Conservation (phyloP, 2,113 vertebrate genomes). For the Aramus guarauna region DNA sequence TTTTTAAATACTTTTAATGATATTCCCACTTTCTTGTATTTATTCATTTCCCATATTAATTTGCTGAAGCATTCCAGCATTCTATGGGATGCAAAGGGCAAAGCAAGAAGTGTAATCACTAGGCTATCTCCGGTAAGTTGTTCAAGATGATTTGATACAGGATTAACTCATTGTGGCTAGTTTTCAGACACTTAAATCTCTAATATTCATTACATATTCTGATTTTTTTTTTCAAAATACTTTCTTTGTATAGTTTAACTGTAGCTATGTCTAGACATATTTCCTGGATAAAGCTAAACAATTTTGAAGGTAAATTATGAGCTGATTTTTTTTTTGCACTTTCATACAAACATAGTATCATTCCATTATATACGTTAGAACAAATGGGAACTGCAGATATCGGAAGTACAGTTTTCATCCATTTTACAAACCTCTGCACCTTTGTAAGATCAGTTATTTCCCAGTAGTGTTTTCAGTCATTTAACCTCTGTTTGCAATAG, state of each 20-base stretch:
- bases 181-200: conserved; percentile 29
- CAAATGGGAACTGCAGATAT: conserved; percentile 38
- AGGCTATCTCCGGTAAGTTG: not conserved
- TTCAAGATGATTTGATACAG: not conserved
- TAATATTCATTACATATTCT: conserved; percentile 22
- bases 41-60: not conserved
- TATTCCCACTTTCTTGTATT: not conserved
- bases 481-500: not conserved
- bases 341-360: conserved; percentile 30
- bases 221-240: conserved; percentile 3
- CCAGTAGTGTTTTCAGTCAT: not conserved
- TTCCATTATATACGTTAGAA: conserved; percentile 16
- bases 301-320: conserved; percentile 59
- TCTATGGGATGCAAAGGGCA: not conserved
- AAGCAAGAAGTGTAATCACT: not conserved
- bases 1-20: fast-evolving
- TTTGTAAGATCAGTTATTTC: not conserved
- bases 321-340: not conserved
- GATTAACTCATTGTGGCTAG: not conserved
- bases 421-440: not conserved
- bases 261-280: conserved; percentile 58
- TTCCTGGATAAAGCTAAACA: conserved; percentile 65
- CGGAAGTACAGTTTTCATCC: not conserved
- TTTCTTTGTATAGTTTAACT: conserved; percentile 52
- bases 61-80: not conserved